Evolutionary conservation across 2,113 vertebrate species (phyloP).

Genomic region (Pachycephala philippinensis): DNA sequence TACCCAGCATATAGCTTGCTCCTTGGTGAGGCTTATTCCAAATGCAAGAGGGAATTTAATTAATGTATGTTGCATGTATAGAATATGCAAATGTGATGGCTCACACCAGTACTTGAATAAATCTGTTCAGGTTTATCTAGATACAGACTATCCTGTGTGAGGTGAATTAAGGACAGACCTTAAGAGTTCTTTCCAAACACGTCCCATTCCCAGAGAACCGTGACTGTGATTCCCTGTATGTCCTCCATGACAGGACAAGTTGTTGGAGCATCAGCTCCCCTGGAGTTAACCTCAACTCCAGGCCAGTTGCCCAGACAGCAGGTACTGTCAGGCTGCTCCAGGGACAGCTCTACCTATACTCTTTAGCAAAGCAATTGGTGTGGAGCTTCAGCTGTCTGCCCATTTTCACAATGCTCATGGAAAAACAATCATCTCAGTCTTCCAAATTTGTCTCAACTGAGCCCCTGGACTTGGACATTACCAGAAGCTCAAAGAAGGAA

Average conservation of each 20-base stretch:
- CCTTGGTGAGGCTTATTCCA: background rate
- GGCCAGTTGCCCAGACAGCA: background rate
- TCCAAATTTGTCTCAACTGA: background rate
- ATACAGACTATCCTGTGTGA: background rate
- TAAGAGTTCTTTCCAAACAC: background rate
- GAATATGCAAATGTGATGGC: background rate
- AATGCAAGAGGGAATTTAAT: background rate
- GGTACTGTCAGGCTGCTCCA: background rate
- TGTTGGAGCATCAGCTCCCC: background rate
- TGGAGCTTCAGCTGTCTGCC: background rate
- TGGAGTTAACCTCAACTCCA: background rate
- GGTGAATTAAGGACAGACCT: background rate
- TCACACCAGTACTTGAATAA: background rate
- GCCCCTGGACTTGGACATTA: background rate
- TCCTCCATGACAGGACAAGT: accelerated
- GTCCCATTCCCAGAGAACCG: accelerated
- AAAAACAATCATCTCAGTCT: background rate
- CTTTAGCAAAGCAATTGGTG: background rate
- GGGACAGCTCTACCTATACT: background rate
- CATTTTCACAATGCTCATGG: background rate
- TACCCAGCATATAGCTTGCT: background rate
- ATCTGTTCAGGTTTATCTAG: background rate
- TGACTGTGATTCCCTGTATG: accelerated
- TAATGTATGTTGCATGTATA: background rate
- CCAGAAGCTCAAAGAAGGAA: background rate